Percentiles rank a stretch among this genome's conserved stretches.
phyloP scores from a whole-genome alignment of 1,140 invertebrate genomes.

The Aphis craccivora region DNA sequence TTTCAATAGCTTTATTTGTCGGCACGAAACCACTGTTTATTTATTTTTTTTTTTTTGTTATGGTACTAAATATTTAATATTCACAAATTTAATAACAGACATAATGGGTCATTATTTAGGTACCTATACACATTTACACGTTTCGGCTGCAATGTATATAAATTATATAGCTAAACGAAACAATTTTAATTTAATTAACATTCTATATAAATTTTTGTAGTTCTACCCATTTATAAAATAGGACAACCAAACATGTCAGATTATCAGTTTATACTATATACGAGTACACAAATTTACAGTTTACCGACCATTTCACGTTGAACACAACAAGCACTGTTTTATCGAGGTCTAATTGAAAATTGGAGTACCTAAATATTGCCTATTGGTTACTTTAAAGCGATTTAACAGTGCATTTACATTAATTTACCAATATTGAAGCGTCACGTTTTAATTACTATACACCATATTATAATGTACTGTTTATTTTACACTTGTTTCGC shows the following conservation, averaged over 20 bases:
- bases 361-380: constrained; percentile 41
- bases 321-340: constrained; percentile 29
- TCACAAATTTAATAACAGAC: neutral
- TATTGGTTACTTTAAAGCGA: constrained; percentile 33
- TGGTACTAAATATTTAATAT: neutral
- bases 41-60: neutral
- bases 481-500: constrained; percentile 50
- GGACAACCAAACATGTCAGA: neutral
- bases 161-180: too few relatives aligned
- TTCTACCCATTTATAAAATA: neutral
- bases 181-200: neutral
- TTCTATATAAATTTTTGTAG: neutral
- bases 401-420: constrained; percentile 44
- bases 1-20: neutral
- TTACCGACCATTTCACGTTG: constrained; percentile 21
- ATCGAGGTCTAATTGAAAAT: constrained; percentile 38
- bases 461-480: neutral
- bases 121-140: neutral
- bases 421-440: neutral
- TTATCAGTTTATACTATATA: neutral
- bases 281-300: too few relatives aligned
- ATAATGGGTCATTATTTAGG: neutral
- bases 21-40: neutral
- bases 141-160: neutral
- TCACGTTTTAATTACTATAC: constrained; percentile 49